phyloP scores from a whole-genome alignment of 2,113 vertebrate genomes.

The Ursus arctos region DNA sequence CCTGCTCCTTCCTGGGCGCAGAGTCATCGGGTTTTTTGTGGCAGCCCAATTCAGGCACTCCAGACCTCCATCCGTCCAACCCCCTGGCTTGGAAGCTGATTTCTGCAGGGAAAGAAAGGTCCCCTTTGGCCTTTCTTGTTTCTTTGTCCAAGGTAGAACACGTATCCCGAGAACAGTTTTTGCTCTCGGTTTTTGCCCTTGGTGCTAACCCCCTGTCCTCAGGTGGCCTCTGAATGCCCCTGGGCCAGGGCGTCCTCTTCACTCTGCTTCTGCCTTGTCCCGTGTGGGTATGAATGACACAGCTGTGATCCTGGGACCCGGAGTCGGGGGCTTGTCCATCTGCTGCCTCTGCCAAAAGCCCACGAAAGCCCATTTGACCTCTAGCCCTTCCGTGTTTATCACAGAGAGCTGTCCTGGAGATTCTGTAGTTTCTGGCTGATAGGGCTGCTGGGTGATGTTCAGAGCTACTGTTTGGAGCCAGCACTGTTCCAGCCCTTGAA shows the following conservation, averaged over 20 bases:
- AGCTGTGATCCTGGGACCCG: neutral
- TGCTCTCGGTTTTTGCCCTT: neutral
- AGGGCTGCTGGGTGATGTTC: neutral
- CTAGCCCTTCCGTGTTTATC: neutral
- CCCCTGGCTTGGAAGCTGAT: neutral
- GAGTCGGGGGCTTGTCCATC: neutral
- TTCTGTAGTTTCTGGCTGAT: neutral
- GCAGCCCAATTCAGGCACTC: neutral
- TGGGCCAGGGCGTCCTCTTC: neutral
- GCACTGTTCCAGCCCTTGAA: neutral
- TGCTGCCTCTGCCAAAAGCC: neutral
- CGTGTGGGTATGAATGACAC: neutral
- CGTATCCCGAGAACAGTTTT: conserved; percentile 20
- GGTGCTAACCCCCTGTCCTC: neutral
- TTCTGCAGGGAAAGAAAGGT: neutral
- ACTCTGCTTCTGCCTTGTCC: neutral
- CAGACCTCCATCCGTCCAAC: neutral
- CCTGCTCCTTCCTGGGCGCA: neutral
- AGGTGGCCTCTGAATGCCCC: neutral
- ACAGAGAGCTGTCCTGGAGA: neutral
- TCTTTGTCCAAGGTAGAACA: neutral
- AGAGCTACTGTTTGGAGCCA: neutral
- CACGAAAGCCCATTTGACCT: neutral
- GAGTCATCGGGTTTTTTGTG: neutral
- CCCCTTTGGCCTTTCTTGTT: neutral